Base-by-base conservation (phyloP, 1,140 invertebrate species). In the Drosophila pectinifera region DNA sequence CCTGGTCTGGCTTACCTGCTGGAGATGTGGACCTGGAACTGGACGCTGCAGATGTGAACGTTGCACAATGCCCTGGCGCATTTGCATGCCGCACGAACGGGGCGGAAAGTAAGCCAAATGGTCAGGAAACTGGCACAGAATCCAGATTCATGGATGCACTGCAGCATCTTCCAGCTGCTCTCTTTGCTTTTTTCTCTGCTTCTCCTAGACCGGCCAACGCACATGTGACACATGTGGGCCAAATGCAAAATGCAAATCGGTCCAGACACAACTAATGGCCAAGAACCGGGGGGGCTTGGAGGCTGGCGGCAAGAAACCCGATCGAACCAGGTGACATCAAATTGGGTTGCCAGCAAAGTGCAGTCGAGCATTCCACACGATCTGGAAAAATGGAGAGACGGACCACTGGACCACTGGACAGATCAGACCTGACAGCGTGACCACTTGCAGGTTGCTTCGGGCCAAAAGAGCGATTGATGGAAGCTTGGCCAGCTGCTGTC, bases 191-290 rank as follows among this genome's bases (percentile, higher is more conserved):
- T 41, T 6, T 11, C 31, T 20, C 55, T 13, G 24, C 16, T 22
- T 10, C 14, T 14, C 8, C 18, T 4, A 16, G 63, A 22, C 18
- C 62, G 14, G 20, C 53, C 76, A 80, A 85, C 81, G 81, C 81
- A 85, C 78, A 80, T 74, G 80, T 77, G 80, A 77, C 83, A 81
- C 74, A 88, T 82, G 59, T 86, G 82, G 82, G 82, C 49, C 78
- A 85, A 69, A 72, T 80, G 77, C 45, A 68, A 82, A 69, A 77
- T 77, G 78, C 67, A 62, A 77, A 38, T 58, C 39, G 67, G 24
- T 22, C 38, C 63, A 51, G 48, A 48, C 59, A 28, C 31, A 6
- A 34, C 51, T 28, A 70, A 31, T 57, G 55, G 22, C 22, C 22
- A 22, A 22, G 22, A 22, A 22, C n/a, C 4, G 2, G 24, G 26